These are phyloP conservation scores for Ceratosolen fusciceps DNA, from an alignment of 1,140 invertebrate species.

Conservation along the genomic window DNA sequence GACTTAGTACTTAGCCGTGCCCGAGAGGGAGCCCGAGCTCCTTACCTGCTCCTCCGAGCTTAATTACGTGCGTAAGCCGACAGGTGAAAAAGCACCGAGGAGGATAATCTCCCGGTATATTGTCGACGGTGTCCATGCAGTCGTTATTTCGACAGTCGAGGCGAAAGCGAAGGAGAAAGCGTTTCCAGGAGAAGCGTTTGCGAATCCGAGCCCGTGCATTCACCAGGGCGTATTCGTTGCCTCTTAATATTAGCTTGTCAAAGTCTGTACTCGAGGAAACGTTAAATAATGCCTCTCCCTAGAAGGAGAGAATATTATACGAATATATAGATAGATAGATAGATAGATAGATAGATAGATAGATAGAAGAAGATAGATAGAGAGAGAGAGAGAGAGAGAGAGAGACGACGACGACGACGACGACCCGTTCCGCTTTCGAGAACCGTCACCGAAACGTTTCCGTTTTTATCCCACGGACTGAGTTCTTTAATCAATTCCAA, in stretches of 20 bases:
- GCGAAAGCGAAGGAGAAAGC: no score
- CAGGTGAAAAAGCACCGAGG: no score
- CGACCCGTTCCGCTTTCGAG: neutral
- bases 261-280: neutral
- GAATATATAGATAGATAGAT: neutral
- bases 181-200: neutral
- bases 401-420: neutral
- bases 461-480: conserved; percentile 64
- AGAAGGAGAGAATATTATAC: neutral
- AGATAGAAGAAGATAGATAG: conserved; percentile 1
- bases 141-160: no score
- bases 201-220: neutral
- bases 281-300: conserved; percentile 16
- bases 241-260: conserved; percentile 19
- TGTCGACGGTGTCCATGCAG: no score
- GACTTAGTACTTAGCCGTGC: no score
- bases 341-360: conserved; percentile 6
- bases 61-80: neutral
- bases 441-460: conserved; percentile 55
- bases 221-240: neutral
- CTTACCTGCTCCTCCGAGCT: no score
- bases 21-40: no score
- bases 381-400: neutral
- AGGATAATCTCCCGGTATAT: no score
- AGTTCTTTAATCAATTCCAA: conserved; percentile 71